Evolutionary conservation across 2,888 invertebrate species (phyloP), one percentile per base, ranked within the genome.

Genomic region (Thera britannica): DNA sequence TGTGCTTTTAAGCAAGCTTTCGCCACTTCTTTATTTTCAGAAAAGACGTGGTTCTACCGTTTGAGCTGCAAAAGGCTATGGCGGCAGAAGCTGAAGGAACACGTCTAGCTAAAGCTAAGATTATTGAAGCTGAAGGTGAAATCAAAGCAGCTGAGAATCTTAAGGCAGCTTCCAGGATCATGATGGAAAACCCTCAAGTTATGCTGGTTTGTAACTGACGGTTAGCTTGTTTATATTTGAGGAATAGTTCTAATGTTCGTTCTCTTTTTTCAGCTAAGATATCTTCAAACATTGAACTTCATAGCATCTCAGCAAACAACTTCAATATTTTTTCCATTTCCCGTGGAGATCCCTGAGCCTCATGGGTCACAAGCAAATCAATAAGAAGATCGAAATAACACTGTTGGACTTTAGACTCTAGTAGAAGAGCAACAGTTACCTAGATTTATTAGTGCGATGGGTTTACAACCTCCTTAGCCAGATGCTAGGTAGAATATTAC

Each of bases 71-170:
- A 82, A 87, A 80, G 72, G 89, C 88, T 41, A 87, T 89, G 87
- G 88, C 89, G 7, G 84, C 87, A 7, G 89, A 89, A 73, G 87
- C 89, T 5, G 89, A 89, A 75, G 87, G 84, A 2, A 84, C 84
- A n/a, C 82, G 89, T 4, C 65, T 83, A 51, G 89, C 83, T 23
- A 88, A 84, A 81, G 88, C 87, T 3, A 89, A 87, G 75, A 79
- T 88, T 7, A 88, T 89, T 55, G 89, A 86, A 75, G 83, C 88
- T 0, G 79, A 87, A 76, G 88, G 88, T 23, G 88, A 89, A 83
- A 87, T 88, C 58, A 83, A 86, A 77, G 83, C 88, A 3, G 87
- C 88, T 0, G 84, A 87, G 73, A 83, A 83, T 70, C 82, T 89
- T 0, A 76, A 74, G 68, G 79, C 83, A 69, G 89, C 89, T 3